Base-by-base conservation (phyloP, 2,797 vertebrate species). In the Pristis pectinata region DNA sequence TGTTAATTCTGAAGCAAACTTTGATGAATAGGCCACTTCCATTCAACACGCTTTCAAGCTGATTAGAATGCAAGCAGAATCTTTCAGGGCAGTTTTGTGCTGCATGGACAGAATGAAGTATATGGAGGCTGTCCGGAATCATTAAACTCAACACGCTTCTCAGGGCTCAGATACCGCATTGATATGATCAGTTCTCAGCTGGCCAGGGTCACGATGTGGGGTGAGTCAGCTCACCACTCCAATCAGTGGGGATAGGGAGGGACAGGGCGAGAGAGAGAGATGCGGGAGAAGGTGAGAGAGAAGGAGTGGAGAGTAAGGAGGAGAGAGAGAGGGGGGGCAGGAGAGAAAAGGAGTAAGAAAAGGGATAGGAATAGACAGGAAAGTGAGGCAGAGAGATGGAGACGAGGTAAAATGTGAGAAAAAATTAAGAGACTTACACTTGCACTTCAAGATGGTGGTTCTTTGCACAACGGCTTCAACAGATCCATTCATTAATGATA, bases 51-150 rank as follows among this genome's bases (percentile, higher is more conserved):
- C 53, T 59, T 53, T n/a, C 53, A 5, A 59, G 10, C 83, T 87
- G 83, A 87, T 87, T 87, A 87, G 83, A 56, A 87, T 59, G 27
- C 6, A 13, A 85, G 82, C 27, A 53, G 82, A 85, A 85, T 56
- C 1, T 56, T 56, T 85, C 49, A 59, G 56, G 5, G 53, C 53
- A 30, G 53, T 87, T 34, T 17, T 87, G 56, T 13, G 83, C 56
- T 59, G 83, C 53, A 61, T 17, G 10, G 53, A 17, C 11, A 5
- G 53, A 85, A 85, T 85, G 49, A 56, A 19, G 11, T 87, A 30
- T 34, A n/a, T n/a, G 83, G 53, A 59, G 30, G 30, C 53, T 59
- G 30, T 59, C 53, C 53, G 87, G 56, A n/a, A 83, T 87, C 53
- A 87, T 59, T 59, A 59, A 59, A 59, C 11, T 59, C 83, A 87